Conservation (phyloP, 2,797 vertebrate species). For the Pyrocephalus nanus region DNA sequence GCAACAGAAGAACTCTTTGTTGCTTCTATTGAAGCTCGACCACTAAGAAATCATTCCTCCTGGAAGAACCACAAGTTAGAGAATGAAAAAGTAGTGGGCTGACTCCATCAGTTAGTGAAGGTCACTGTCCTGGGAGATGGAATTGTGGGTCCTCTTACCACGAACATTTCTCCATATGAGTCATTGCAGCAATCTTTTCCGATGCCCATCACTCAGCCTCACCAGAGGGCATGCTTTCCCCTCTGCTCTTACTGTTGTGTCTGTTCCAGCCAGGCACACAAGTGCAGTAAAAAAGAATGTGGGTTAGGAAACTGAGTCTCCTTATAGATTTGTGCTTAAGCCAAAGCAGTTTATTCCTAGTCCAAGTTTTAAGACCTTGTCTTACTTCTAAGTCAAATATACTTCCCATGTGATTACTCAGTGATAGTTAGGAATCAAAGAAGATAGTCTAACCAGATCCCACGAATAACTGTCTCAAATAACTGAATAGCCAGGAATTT, state of each 20-base stretch:
- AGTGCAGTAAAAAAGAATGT: neutral
- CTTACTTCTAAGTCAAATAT: neutral
- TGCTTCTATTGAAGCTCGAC: neutral
- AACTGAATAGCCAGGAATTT: neutral
- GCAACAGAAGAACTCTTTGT: neutral
- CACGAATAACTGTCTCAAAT: neutral
- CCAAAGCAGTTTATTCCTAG: neutral
- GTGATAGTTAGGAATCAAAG: neutral
- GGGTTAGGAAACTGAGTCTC: neutral
- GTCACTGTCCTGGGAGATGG: neutral
- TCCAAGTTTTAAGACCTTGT: neutral
- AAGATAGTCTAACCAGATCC: neutral
- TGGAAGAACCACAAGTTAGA: neutral
- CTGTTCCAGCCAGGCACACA: neutral
- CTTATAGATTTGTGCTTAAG: neutral
- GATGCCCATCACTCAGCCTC: neutral
- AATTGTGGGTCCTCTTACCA: neutral
- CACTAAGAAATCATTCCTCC: neutral
- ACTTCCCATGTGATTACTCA: neutral
- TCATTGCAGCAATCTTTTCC: neutral
- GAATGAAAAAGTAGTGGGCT: neutral
- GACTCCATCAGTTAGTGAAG: neutral
- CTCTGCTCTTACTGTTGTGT: neutral
- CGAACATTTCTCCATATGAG: fast-evolving
- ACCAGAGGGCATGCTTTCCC: neutral